These are phyloP conservation scores for Megaptera novaeangliae DNA, from an alignment of 2,113 vertebrate species.

Conservation along the genomic window DNA sequence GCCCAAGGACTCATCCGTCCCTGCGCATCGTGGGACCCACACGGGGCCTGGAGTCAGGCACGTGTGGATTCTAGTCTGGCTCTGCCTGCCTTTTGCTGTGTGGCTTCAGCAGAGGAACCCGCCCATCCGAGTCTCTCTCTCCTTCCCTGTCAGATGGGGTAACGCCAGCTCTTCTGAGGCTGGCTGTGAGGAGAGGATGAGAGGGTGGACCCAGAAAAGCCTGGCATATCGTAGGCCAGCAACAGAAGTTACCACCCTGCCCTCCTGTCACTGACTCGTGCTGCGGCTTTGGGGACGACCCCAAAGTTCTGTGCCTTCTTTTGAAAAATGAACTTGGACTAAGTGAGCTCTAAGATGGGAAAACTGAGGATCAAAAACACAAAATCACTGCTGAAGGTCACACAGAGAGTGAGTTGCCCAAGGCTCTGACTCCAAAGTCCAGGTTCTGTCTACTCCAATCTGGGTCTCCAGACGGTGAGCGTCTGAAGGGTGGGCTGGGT, in stretches of 20 bases:
- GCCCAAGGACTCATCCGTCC: not conserved
- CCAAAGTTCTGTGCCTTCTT: not conserved
- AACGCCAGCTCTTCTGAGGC: not conserved
- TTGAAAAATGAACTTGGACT: not conserved
- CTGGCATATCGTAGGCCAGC: rapidly evolving
- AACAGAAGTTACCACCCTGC: not conserved
- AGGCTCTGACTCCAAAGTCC: not conserved
- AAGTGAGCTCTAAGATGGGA: not conserved
- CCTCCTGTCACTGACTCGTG: not conserved
- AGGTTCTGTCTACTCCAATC: rapidly evolving
- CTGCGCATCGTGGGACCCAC: not conserved
- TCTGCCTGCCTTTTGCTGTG: not conserved
- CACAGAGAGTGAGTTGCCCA: rapidly evolving
- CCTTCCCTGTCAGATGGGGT: not conserved
- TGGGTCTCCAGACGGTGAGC: no score
- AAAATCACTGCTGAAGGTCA: not conserved
- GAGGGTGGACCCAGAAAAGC: not conserved
- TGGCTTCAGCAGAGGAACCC: not conserved
- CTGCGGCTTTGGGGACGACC: not conserved
- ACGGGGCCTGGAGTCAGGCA: not conserved
- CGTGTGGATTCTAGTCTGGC: rapidly evolving
- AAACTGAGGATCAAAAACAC: not conserved
- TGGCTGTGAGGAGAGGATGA: not conserved
- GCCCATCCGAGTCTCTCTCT: rapidly evolving
- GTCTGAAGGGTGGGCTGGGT: rapidly evolving